A percentile compares a stretch with the other conserved stretches of the same genome.
Conservation (phyloP, 2,113 vertebrate species). For the Cyphomyrus discorhynchus region DNA sequence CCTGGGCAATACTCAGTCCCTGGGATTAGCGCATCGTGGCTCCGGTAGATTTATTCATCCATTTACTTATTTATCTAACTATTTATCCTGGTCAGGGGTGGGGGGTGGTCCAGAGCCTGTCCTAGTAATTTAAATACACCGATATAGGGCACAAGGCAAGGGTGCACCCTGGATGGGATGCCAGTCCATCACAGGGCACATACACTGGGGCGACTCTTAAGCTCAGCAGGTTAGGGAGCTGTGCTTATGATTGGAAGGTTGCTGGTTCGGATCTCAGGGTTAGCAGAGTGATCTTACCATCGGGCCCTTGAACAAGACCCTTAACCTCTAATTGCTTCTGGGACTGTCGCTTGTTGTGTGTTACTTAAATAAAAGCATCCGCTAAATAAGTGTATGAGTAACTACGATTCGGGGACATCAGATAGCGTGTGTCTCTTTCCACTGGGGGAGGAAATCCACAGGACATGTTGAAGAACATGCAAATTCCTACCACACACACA, state of each 20-base stretch:
- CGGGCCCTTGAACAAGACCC: neutral
- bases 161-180: neutral
- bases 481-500: neutral
- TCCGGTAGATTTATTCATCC: neutral
- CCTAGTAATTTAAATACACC: neutral
- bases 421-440: neutral
- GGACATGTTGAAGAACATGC: neutral
- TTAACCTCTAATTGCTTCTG: neutral
- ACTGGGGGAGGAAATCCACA: neutral
- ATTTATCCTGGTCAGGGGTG: neutral
- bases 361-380: no score
- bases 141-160: neutral
- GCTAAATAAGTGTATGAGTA: neutral
- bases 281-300: neutral
- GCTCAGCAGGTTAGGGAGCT: neutral
- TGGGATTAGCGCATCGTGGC: conserved; percentile 46
- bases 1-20: conserved; percentile 52
- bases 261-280: neutral
- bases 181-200: neutral
- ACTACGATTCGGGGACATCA: neutral
- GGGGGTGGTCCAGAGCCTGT: neutral
- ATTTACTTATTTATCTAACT: neutral
- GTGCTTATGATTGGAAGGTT: neutral
- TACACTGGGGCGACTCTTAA: neutral
- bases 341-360: no score